Evolutionary conservation across 2,888 invertebrate genomes (phyloP), one percentile per base, ranked within the genome.

Genomic region (Aelia acuminata): DNA sequence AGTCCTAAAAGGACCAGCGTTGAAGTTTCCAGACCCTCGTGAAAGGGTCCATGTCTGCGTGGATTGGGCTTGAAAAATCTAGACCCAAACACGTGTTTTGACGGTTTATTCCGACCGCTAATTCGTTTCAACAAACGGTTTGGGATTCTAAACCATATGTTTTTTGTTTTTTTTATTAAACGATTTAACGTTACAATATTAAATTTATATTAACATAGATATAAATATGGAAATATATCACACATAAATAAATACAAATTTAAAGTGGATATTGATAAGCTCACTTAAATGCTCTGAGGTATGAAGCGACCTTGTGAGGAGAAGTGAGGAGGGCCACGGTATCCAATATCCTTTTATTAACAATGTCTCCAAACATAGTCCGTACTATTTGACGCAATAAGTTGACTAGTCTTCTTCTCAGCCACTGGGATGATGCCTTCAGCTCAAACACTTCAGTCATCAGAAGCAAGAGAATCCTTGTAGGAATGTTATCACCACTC

Each of bases 391-490:
- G 96, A 31, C 96, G 93, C 35, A 97, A 92, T 80, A 97, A 93
- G 20, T 95, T 95, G 13, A 97, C 95, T 90, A 97, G 95, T 89
- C 96, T 94, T 87, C 96, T 93, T 63, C 97, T 92, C 87, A 97
- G 93, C 97, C 97, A 97, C 91, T 96, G 96, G 92, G 96, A 96
- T 90, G 96, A 94, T 86, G 95, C 95, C 92, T 96, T 95, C 89
- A 97, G 93, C 92, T 97, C 97, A 92, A 97, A 97, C 8, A 97
- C 95, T 93, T 97, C 97, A 91, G 97, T 96, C 94, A 97, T 95
- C 88, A 97, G 92, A 39, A 97, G 93, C 87, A 97, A 92, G 93
- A 97, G 94, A 90, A 97, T 96, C 90, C 96, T 94, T 90, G 97
- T 92, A 22, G 97, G 96, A 92, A 97, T 96, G 93, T 96, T 96